Conservation (phyloP, 2,797 vertebrate species). For the Synaphobranchus kaupii region DNA sequence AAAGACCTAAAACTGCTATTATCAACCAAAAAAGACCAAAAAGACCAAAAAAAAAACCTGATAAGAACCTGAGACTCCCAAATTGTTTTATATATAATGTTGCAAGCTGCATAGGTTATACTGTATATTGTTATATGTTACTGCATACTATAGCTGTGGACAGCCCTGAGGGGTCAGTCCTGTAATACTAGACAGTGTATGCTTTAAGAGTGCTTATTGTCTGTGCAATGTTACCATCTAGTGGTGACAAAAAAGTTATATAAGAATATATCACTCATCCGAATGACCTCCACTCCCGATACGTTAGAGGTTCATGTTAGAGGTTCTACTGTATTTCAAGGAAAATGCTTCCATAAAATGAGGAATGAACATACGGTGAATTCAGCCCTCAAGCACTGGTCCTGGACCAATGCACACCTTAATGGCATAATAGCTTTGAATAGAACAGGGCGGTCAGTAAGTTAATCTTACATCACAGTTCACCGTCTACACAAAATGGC, state of each 20-base stretch:
- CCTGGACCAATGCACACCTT: too few relatives aligned
- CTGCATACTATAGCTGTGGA: neutral
- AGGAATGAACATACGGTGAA: neutral
- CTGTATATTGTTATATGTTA: too few relatives aligned
- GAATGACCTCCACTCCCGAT: neutral
- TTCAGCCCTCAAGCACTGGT: neutral
- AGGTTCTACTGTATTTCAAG: neutral
- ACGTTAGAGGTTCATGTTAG: neutral
- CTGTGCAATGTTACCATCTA: constrained; percentile 38
- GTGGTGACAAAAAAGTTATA: constrained; percentile 28
- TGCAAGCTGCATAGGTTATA: neutral
- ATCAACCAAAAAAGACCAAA: neutral
- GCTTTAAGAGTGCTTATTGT: neutral
- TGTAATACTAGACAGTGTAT: neutral
- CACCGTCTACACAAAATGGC: neutral
- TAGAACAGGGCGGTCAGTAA: too few relatives aligned
- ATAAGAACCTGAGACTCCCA: neutral
- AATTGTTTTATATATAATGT: neutral
- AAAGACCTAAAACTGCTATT: neutral
- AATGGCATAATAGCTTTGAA: too few relatives aligned
- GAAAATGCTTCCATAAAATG: neutral
- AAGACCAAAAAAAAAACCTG: neutral
- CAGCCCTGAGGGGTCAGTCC: neutral
- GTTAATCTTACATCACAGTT: too few relatives aligned
- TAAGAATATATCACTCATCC: neutral